These are phyloP conservation scores for Phaenicophaeus curvirostris DNA, from an alignment of 2,797 vertebrate genomes.

Conservation along the genomic window DNA sequence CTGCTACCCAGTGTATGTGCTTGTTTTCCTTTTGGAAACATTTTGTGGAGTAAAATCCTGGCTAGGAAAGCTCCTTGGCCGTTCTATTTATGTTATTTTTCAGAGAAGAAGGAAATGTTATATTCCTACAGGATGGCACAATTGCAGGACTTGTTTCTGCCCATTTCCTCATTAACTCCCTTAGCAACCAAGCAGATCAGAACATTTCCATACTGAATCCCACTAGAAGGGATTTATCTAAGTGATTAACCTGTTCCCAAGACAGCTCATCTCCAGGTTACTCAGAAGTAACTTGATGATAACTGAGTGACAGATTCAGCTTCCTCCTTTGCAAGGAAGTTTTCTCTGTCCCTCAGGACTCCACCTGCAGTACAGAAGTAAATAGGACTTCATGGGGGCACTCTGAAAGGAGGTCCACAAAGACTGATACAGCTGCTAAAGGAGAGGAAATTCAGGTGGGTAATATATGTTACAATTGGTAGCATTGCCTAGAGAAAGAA, in stretches of 20 bases:
- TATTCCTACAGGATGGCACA: constrained; percentile 13
- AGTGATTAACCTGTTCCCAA: not conserved
- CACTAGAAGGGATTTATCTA: not conserved
- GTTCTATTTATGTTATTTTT: constrained; percentile 44
- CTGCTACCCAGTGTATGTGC: constrained; percentile 31
- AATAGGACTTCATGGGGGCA: not conserved
- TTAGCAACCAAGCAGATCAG: not conserved
- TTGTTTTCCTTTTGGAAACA: constrained; percentile 56
- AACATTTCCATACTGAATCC: not conserved
- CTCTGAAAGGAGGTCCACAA: not conserved
- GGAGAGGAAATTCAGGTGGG: not conserved
- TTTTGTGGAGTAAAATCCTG: constrained; percentile 46
- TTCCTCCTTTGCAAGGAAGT: not conserved
- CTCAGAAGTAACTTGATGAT: not conserved
- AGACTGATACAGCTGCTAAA: rapidly evolving
- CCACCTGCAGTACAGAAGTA: not conserved
- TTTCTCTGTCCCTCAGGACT: not conserved
- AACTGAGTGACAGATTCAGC: not conserved
- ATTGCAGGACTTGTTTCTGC: constrained; percentile 3
- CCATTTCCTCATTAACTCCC: constrained; percentile 24
- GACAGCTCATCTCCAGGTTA: not conserved
- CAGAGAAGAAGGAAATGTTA: constrained; percentile 32
- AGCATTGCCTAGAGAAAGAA: not conserved
- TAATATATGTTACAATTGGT: not conserved
- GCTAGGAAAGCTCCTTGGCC: constrained; percentile 31